phyloP scores from a whole-genome alignment of 2,113 vertebrate species.

The Haemorhous mexicanus region DNA sequence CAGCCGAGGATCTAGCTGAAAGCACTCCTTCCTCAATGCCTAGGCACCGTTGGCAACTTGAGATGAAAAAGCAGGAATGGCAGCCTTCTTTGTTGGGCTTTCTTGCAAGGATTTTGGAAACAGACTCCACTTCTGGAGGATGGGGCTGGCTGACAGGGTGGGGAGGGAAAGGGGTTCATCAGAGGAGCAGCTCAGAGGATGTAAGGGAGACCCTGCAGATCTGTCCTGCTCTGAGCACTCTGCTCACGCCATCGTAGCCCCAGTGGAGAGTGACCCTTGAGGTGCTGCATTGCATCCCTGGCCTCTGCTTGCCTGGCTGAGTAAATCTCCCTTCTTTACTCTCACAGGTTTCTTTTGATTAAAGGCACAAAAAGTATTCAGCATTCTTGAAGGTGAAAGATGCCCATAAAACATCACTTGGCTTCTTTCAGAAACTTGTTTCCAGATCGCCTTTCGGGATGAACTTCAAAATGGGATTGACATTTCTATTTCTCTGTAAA shows the following conservation, averaged over 20 bases:
- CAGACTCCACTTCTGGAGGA: background rate
- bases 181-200: background rate
- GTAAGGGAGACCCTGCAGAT: background rate
- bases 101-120: background rate
- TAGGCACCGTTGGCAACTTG: rapidly evolving
- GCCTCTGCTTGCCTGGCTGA: background rate
- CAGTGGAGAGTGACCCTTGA: background rate
- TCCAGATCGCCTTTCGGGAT: background rate
- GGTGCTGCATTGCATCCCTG: background rate
- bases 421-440: background rate
- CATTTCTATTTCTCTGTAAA: background rate
- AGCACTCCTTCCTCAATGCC: background rate
- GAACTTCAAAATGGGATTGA: background rate
- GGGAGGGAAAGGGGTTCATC: background rate
- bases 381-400: background rate
- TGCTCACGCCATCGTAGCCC: background rate
- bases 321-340: background rate
- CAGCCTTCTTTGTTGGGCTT: background rate
- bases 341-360: background rate
- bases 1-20: background rate
- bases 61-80: background rate
- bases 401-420: background rate
- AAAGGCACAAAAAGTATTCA: background rate
- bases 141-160: background rate
- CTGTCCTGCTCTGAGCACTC: background rate